Evolutionary conservation across 2,113 vertebrate species (phyloP).

Genomic region (Formicarius rufipectus): DNA sequence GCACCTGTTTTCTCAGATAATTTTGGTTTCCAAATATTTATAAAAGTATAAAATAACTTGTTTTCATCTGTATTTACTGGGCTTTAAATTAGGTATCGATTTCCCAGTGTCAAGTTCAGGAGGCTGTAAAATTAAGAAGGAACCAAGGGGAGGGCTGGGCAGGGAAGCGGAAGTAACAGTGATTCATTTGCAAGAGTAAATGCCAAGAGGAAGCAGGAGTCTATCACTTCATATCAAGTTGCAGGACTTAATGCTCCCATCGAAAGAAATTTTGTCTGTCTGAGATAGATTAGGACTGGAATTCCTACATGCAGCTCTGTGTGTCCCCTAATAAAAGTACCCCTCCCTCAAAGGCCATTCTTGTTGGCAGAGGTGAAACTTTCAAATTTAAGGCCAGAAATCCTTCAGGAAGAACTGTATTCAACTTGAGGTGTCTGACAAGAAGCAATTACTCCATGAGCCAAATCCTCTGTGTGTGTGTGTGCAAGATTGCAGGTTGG

Average conservation of each 20-base stretch:
- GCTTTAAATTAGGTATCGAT: slow-evolving; percentile 82
- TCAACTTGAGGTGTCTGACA: background rate
- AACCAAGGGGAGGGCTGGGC: slow-evolving; percentile 41
- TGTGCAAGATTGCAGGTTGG: background rate
- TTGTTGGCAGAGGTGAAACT: background rate
- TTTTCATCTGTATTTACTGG: slow-evolving; percentile 51
- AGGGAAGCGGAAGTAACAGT: slow-evolving; percentile 33
- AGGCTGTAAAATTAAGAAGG: slow-evolving; percentile 70
- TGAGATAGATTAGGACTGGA: background rate
- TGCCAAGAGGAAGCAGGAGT: slow-evolving; percentile 15
- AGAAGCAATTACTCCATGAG: background rate
- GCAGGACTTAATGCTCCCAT: background rate
- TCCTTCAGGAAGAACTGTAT: background rate
- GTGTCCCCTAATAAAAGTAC: background rate
- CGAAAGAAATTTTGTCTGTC: background rate
- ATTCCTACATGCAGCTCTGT: background rate
- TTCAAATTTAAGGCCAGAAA: background rate
- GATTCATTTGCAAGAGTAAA: slow-evolving; percentile 33
- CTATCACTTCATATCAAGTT: background rate
- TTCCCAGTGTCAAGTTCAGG: slow-evolving; percentile 64
- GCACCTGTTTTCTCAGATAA: slow-evolving; percentile 74
- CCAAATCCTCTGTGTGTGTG: background rate
- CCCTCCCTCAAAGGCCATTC: background rate
- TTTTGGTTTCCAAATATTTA: slow-evolving; percentile 67
- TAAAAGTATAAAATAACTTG: slow-evolving; percentile 65